Percentiles rank a stretch among this genome's conserved stretches.
phyloP scores from a whole-genome alignment of 2,888 invertebrate genomes.

The Mythimna ferrago region DNA sequence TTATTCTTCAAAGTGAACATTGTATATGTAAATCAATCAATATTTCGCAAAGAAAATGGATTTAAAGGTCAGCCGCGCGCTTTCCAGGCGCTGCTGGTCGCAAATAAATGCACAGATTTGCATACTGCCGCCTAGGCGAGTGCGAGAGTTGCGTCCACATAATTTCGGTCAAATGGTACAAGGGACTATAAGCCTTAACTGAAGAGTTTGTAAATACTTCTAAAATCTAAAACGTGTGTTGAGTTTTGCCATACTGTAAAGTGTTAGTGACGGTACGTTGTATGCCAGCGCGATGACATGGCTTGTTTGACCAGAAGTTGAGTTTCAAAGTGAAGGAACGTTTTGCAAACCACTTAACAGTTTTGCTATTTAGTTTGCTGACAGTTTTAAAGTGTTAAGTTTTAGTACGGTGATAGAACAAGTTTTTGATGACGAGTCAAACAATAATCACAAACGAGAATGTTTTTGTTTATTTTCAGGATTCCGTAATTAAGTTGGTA shows the following conservation, averaged over 20 bases:
- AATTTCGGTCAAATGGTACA: too few relatives aligned
- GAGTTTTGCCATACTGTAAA: slow-evolving; percentile 11
- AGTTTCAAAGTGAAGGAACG: slow-evolving; percentile 23
- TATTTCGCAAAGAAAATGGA: too few relatives aligned
- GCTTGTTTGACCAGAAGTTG: slow-evolving; percentile 32
- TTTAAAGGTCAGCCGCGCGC: too few relatives aligned
- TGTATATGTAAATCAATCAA: too few relatives aligned
- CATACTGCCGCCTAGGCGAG: too few relatives aligned
- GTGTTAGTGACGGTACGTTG: slow-evolving; percentile 23
- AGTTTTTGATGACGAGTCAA: neutral
- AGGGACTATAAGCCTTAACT: too few relatives aligned
- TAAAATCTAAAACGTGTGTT: slow-evolving; percentile 44
- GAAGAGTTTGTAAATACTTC: slow-evolving; percentile 10
- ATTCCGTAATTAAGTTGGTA: too few relatives aligned
- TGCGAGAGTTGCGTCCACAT: too few relatives aligned
- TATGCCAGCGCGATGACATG: slow-evolving; percentile 18
- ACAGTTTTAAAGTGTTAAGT: slow-evolving; percentile 37
- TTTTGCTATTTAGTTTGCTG: slow-evolving; percentile 35
- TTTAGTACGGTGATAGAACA: neutral
- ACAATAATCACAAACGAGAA: neutral
- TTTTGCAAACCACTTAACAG: slow-evolving; percentile 28
- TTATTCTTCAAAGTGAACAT: too few relatives aligned
- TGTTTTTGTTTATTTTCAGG: neutral
- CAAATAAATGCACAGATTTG: too few relatives aligned
- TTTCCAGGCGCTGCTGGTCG: too few relatives aligned